phyloP scores from a whole-genome alignment of 2,797 vertebrate species.

The Gambusia yucatana region DNA sequence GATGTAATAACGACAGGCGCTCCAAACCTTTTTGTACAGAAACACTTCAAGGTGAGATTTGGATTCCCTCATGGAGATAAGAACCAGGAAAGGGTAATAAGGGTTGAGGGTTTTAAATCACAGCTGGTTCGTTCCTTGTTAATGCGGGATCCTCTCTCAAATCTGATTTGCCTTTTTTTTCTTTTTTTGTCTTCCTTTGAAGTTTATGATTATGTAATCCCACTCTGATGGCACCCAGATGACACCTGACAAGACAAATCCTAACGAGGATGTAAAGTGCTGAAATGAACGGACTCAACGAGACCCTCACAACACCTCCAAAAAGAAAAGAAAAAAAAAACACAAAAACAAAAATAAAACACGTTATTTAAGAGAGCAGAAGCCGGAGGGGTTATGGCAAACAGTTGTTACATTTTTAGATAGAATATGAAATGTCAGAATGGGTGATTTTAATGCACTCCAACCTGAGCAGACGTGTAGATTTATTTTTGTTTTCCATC shows the following conservation, averaged over 20 bases:
- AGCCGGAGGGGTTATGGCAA: conserved; percentile 19
- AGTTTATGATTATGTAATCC: conserved; percentile 11
- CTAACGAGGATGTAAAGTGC: conserved; percentile 31
- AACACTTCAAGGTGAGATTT: background rate
- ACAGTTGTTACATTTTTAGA: conserved; percentile 14
- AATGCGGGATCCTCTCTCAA: conserved; percentile 20
- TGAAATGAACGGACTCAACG: conserved; percentile 12
- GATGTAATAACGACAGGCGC: background rate
- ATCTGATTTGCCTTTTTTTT: background rate
- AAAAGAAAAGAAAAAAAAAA: background rate
- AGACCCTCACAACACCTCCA: background rate
- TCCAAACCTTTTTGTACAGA: background rate
- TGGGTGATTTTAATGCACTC: conserved; percentile 32
- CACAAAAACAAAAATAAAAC: background rate
- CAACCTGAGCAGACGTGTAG: conserved; percentile 20
- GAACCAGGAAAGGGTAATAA: background rate
- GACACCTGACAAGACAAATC: conserved; percentile 55
- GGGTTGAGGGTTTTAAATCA: conserved; percentile 8
- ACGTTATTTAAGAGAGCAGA: conserved; percentile 36
- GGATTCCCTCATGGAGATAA: background rate
- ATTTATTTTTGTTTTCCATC: conserved; percentile 8
- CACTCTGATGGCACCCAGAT: conserved; percentile 40
- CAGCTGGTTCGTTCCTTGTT: conserved; percentile 29
- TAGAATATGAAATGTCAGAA: conserved; percentile 35
- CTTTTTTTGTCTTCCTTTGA: background rate